Percentiles rank a stretch among this genome's conserved stretches.
phyloP scores from a whole-genome alignment of 2,888 invertebrate species.

The Timandra comae region DNA sequence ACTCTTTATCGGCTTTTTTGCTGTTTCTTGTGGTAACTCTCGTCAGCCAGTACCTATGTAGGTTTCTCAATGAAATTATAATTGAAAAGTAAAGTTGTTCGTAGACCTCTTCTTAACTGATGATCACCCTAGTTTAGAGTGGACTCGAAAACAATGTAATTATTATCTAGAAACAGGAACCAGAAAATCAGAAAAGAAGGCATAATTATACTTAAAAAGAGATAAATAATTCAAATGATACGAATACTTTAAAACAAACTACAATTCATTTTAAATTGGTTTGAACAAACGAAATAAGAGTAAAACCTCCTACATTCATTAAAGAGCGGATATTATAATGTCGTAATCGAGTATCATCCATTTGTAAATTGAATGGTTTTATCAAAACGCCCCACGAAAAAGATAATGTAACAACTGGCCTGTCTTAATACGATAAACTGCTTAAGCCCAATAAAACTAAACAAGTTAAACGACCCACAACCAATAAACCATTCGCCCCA shows the following conservation, averaged over 20 bases:
- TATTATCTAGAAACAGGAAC: too few relatives aligned
- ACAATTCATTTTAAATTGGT: too few relatives aligned
- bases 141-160: too few relatives aligned
- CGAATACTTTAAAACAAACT: too few relatives aligned
- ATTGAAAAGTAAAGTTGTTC: too few relatives aligned
- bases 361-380: slow-evolving; percentile 50
- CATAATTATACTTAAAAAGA: too few relatives aligned
- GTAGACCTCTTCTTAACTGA: too few relatives aligned
- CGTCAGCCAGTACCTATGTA: background rate
- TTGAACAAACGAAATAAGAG: too few relatives aligned
- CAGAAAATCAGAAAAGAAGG: too few relatives aligned
- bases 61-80: too few relatives aligned
- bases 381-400: slow-evolving; percentile 53
- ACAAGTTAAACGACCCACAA: slow-evolving; percentile 59
- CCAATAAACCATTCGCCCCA: slow-evolving; percentile 52
- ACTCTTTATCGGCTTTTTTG: background rate
- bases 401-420: slow-evolving; percentile 49
- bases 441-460: slow-evolving; percentile 65
- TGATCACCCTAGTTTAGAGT: too few relatives aligned
- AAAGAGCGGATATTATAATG: slow-evolving; percentile 17
- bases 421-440: slow-evolving; percentile 69
- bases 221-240: too few relatives aligned
- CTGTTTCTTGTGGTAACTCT: background rate
- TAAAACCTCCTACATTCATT: slow-evolving; percentile 14
- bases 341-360: slow-evolving; percentile 27